Evolutionary conservation across 1,140 invertebrate genomes (phyloP).

Genomic region (Papilio polytes): DNA sequence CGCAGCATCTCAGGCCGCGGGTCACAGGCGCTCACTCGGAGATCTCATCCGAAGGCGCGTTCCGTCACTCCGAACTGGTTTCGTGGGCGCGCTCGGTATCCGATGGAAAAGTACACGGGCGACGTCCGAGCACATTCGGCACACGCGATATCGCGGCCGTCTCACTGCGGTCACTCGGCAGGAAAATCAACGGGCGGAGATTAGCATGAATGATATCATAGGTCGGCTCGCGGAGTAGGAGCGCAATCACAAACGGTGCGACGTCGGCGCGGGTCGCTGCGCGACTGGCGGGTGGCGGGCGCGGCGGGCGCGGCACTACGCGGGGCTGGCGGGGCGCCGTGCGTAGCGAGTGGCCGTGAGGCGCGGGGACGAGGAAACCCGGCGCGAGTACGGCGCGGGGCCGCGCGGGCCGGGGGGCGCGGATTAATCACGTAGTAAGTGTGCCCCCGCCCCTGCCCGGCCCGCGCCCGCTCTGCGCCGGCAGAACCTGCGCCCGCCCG

Average conservation of each 20-base stretch:
- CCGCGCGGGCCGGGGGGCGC: slow-evolving; percentile 56
- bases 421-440: slow-evolving; percentile 83
- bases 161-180: slow-evolving; percentile 76
- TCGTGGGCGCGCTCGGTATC: slow-evolving; percentile 64
- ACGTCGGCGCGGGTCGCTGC: slow-evolving; percentile 76
- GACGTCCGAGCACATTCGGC: slow-evolving; percentile 76
- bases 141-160: slow-evolving; percentile 73
- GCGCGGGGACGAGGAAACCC: slow-evolving; percentile 81
- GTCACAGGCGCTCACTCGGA: slow-evolving; percentile 65
- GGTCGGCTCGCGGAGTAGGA: slow-evolving; percentile 46
- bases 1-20: slow-evolving; percentile 79
- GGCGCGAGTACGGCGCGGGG: slow-evolving; percentile 73
- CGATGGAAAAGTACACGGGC: slow-evolving; percentile 74
- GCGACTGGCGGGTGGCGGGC: slow-evolving; percentile 77
- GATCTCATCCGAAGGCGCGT: slow-evolving; percentile 75
- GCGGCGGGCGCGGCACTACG: slow-evolving; percentile 78
- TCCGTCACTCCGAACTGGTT: slow-evolving; percentile 73
- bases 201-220: slow-evolving; percentile 79
- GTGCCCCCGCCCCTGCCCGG: slow-evolving; percentile 67
- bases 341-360: slow-evolving; percentile 82
- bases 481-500: slow-evolving; percentile 75
- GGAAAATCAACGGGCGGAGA: slow-evolving; percentile 79
- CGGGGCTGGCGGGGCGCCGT: slow-evolving; percentile 61
- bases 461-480: slow-evolving; percentile 56
- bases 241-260: slow-evolving; percentile 54